Conservation (phyloP, 2,113 vertebrate genomes). For the Otocyon megalotis region DNA sequence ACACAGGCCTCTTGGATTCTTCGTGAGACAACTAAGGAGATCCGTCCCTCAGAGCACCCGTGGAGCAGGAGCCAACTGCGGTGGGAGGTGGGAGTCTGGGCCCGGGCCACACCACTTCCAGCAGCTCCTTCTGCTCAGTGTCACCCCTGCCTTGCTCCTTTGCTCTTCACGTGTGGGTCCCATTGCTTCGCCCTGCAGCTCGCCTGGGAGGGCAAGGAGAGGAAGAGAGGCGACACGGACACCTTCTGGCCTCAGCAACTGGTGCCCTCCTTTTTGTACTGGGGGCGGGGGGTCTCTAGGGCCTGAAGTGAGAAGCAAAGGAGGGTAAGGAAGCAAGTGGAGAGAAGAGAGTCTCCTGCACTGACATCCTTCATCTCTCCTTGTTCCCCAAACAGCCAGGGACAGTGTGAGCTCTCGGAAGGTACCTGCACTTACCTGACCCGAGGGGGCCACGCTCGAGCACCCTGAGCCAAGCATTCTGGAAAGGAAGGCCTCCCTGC, state of each 20-base stretch:
- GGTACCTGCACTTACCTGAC: not conserved
- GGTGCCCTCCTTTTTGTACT: not conserved
- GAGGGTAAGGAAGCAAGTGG: not conserved
- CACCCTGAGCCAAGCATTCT: not conserved
- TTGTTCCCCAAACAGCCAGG: not conserved
- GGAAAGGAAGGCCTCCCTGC: not conserved
- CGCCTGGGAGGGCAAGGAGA: not conserved
- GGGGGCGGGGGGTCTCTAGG: not conserved
- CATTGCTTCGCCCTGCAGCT: not conserved
- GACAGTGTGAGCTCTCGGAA: not conserved
- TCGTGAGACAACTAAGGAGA: not conserved
- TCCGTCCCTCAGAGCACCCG: not conserved
- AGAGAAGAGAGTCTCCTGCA: not conserved
- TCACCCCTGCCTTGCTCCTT: not conserved
- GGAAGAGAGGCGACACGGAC: not conserved
- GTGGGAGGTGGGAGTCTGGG: not conserved
- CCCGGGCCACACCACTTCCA: not conserved
- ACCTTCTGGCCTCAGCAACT: not conserved
- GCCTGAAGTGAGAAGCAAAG: not conserved
- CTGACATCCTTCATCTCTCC: not conserved
- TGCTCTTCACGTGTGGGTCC: not conserved
- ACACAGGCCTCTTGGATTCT: not conserved
- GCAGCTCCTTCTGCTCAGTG: fast-evolving
- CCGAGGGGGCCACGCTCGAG: not conserved
- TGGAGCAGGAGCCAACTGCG: not conserved